These are phyloP conservation scores for Rhogogaster chlorosoma DNA, from an alignment of 2,888 invertebrate genomes.

Conservation along the genomic window DNA sequence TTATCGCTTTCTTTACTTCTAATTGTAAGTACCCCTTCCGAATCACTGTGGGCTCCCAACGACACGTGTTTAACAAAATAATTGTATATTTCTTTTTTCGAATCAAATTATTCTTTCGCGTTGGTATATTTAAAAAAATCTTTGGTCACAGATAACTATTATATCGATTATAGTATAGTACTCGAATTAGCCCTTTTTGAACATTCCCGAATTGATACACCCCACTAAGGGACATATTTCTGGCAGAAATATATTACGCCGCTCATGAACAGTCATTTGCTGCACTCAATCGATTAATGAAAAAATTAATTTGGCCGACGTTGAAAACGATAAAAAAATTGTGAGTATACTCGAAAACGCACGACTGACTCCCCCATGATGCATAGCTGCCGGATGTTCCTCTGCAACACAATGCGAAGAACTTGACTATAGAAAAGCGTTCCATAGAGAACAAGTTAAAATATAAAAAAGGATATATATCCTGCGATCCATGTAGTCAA, in stretches of 20 bases:
- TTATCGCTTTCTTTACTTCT: constrained; percentile 13
- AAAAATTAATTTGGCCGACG: constrained; percentile 68
- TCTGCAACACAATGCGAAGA: constrained; percentile 80
- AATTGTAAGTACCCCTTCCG: constrained; percentile 22
- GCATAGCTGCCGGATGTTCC: constrained; percentile 93
- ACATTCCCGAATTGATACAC: constrained; percentile 29
- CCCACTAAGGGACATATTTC: not conserved
- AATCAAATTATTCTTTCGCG: constrained; percentile 69
- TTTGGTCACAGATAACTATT: constrained; percentile 70
- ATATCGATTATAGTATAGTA: constrained; percentile 59
- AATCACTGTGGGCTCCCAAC: not conserved
- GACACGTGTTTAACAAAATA: constrained; percentile 18
- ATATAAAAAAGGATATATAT: not conserved
- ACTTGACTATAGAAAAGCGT: constrained; percentile 19
- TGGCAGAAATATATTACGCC: not conserved
- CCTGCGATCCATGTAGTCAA: not conserved
- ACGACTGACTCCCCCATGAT: constrained; percentile 83
- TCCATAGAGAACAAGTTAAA: not conserved
- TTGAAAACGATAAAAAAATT: constrained; percentile 69
- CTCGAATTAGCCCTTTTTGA: constrained; percentile 66
- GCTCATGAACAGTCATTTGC: not conserved
- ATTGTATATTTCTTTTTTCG: not conserved
- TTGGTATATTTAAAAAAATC: constrained; percentile 63
- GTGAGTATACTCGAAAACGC: constrained; percentile 69
- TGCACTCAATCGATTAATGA: constrained; percentile 61